phyloP scores from a whole-genome alignment of 1,140 invertebrate species.

The Drosophila eugracilis region DNA sequence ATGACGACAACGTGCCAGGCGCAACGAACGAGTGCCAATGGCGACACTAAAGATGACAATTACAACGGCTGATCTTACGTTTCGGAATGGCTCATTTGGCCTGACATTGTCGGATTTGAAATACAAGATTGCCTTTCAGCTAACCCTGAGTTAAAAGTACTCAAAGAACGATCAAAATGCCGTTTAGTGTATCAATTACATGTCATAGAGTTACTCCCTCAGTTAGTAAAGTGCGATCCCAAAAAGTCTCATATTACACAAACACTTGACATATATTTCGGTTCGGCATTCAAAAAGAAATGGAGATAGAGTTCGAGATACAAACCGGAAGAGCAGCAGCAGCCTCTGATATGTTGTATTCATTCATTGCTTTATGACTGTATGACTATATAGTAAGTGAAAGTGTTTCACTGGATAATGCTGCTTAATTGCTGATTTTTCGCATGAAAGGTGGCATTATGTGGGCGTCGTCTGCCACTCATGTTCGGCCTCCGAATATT shows the following conservation, averaged over 20 bases:
- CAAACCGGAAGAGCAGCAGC: conserved; percentile 23
- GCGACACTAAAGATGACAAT: conserved; percentile 27
- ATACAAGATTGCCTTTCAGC: conserved; percentile 18
- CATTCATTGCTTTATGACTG: conserved; percentile 47
- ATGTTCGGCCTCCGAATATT: conserved; percentile 25
- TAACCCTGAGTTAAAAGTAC: conserved; percentile 5
- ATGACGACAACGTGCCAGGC: conserved; percentile 73
- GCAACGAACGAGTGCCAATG: conserved; percentile 41
- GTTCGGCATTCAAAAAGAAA: neutral
- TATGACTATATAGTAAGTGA: conserved; percentile 41
- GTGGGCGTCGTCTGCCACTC: conserved; percentile 52
- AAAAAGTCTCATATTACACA: conserved; percentile 29
- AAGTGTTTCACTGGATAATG: conserved; percentile 38
- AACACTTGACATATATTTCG: conserved; percentile 29
- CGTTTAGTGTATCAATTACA: conserved; percentile 33
- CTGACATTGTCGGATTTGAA: conserved; percentile 23
- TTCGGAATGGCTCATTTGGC: conserved; percentile 15
- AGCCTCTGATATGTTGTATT: conserved; percentile 21
- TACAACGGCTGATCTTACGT: conserved; percentile 22
- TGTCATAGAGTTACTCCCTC: conserved; percentile 7
- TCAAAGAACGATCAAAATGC: conserved; percentile 5
- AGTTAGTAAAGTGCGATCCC: neutral
- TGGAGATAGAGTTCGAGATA: conserved; percentile 19
- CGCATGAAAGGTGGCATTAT: conserved; percentile 65
- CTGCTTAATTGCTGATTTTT: conserved; percentile 39